A percentile compares a stretch with the other conserved stretches of the same genome.
These are phyloP conservation scores for Papilio machaon DNA, from an alignment of 1,140 invertebrate species.

Conservation along the genomic window DNA sequence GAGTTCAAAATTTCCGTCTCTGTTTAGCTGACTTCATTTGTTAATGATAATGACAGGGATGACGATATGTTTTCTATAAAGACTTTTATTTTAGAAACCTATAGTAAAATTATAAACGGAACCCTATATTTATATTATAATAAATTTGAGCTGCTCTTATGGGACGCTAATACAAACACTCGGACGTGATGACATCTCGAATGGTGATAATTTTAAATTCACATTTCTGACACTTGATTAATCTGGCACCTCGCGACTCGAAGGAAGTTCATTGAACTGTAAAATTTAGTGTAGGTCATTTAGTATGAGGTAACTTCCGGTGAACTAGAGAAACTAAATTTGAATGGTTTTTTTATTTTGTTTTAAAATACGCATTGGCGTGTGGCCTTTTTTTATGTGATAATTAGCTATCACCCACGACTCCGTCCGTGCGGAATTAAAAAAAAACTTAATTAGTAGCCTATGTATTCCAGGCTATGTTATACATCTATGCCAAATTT, in stretches of 20 bases:
- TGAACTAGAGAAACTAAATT: background rate
- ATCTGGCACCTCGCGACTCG: background rate
- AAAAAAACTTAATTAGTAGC: no score
- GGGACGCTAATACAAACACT: background rate
- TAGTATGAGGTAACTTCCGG: background rate
- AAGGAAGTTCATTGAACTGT: constrained; percentile 11
- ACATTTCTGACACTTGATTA: constrained; percentile 15
- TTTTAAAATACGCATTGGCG: background rate
- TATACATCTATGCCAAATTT: no score
- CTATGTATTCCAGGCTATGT: no score
- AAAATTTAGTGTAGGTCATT: background rate
- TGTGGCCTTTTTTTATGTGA: no score
- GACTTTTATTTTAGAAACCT: no score
- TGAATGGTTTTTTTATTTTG: background rate
- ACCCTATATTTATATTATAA: background rate
- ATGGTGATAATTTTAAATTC: constrained; percentile 9
- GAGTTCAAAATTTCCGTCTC: no score
- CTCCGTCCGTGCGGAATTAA: no score
- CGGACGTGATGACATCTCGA: constrained; percentile 8
- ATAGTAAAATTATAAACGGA: background rate
- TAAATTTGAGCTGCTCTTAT: background rate
- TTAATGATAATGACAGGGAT: no score
- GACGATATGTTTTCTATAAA: no score
- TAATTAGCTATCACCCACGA: no score
- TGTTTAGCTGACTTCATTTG: no score